A percentile compares a stretch with the other conserved stretches of the same genome.
These are phyloP conservation scores for Apodemia duryi DNA, from an alignment of 2,888 invertebrate genomes.

Conservation along the genomic window DNA sequence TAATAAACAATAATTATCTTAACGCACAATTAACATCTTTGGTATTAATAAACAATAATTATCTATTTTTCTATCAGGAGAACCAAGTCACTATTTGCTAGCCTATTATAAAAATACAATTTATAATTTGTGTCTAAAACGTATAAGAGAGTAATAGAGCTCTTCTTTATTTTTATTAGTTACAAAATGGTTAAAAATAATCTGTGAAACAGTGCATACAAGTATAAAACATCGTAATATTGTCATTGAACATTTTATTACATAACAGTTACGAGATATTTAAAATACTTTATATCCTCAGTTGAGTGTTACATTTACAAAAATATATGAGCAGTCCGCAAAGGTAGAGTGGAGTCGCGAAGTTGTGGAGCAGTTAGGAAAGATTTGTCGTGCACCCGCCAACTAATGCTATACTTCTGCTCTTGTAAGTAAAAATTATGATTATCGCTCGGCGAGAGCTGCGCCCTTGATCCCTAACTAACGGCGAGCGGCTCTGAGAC, in stretches of 20 bases:
- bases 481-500: conserved; percentile 59
- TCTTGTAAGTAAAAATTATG: conserved; percentile 80
- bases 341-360: conserved; percentile 57
- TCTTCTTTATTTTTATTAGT: no score
- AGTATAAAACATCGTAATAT: no score
- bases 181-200: no score
- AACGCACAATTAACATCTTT: no score
- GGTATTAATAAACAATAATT: no score
- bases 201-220: no score
- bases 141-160: no score
- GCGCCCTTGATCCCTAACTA: conserved; percentile 76
- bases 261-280: not conserved
- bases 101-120: no score
- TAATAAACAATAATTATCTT: no score
- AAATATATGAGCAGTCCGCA: conserved; percentile 19
- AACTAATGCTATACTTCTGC: conserved; percentile 66
- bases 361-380: conserved; percentile 72
- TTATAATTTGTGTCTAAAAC: no score
- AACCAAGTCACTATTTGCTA: no score
- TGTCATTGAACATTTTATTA: not conserved
- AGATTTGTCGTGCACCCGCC: conserved; percentile 72
- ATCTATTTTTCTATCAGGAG: no score
- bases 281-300: not conserved
- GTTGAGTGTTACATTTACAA: conserved; percentile 17
- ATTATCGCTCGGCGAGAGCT: conserved; percentile 73